Conservation (phyloP, 2,888 invertebrate species). For the Phortica magna region DNA sequence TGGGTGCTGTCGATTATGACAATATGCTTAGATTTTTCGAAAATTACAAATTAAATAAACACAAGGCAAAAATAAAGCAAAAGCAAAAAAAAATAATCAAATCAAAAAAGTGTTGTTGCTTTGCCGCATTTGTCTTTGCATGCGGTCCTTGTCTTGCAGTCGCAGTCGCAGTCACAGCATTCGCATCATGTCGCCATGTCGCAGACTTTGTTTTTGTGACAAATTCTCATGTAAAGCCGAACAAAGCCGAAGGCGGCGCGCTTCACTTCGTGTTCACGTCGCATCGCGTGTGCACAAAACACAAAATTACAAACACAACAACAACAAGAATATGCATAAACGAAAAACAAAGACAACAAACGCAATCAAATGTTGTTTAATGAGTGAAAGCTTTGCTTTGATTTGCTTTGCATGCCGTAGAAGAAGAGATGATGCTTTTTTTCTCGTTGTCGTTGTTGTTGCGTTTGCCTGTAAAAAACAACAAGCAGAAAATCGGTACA, state of each 20-base stretch:
- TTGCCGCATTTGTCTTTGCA: no score
- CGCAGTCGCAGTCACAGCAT: no score
- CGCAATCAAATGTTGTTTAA: no score
- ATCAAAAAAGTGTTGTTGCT: no score
- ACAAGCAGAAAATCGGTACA: not conserved
- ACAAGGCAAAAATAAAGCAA: slow-evolving; percentile 40
- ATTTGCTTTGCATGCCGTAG: not conserved
- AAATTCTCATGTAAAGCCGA: no score
- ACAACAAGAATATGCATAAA: slow-evolving; percentile 43
- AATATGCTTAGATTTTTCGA: slow-evolving; percentile 77
- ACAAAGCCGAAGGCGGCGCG: no score
- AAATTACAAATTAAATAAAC: not conserved
- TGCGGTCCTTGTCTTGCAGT: no score
- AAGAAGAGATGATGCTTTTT: not conserved
- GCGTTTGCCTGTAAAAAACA: not conserved
- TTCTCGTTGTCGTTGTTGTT: not conserved
- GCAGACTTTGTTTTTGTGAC: no score
- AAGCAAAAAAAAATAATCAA: slow-evolving; percentile 30
- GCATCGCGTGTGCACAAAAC: no score
- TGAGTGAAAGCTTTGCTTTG: not conserved
- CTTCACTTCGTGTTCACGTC: no score
- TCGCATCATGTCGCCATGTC: no score
- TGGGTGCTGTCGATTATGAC: slow-evolving; percentile 76
- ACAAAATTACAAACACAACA: slow-evolving; percentile 19
- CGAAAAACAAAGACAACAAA: no score